Conservation (phyloP, 2,888 invertebrate genomes). For the Himalopsyche tibetana region DNA sequence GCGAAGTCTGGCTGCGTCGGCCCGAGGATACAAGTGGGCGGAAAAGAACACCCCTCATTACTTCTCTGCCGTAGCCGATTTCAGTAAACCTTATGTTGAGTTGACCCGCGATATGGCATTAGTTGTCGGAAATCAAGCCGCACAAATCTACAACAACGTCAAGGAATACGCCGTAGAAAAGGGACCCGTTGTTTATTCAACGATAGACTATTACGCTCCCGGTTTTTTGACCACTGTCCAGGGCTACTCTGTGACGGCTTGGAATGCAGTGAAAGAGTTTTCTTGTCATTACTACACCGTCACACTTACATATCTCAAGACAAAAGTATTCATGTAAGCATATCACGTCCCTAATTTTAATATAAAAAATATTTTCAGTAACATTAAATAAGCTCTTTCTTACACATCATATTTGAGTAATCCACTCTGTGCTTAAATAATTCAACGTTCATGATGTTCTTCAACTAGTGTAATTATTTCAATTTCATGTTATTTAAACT, state of each 20-base stretch:
- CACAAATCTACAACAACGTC: conserved; percentile 74
- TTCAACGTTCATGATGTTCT: too few relatives aligned
- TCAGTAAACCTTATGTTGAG: conserved; percentile 80
- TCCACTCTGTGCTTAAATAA: too few relatives aligned
- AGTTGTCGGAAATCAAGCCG: conserved; percentile 75
- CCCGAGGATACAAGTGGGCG: conserved; percentile 81
- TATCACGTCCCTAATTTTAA: neutral
- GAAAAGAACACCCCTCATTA: conserved; percentile 84
- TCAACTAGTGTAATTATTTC: too few relatives aligned
- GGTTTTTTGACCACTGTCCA: conserved; percentile 82
- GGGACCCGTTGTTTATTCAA: conserved; percentile 72
- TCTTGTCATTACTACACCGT: conserved; percentile 76
- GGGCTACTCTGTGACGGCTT: conserved; percentile 72
- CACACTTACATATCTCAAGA: conserved; percentile 80
- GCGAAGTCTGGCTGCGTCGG: conserved; percentile 78
- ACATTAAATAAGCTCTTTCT: too few relatives aligned
- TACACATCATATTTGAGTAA: too few relatives aligned
- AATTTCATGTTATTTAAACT: too few relatives aligned
- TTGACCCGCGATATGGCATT: conserved; percentile 78
- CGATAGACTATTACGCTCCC: conserved; percentile 83
- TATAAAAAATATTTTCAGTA: too few relatives aligned
- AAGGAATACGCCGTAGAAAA: conserved; percentile 76
- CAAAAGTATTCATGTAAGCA: conserved; percentile 89
- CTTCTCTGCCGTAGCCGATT: conserved; percentile 76
- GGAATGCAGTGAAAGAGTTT: conserved; percentile 73